Evolutionary conservation across 1,140 invertebrate genomes (phyloP), one percentile per base, ranked within the genome.

Genomic region (Drosophila auraria): DNA sequence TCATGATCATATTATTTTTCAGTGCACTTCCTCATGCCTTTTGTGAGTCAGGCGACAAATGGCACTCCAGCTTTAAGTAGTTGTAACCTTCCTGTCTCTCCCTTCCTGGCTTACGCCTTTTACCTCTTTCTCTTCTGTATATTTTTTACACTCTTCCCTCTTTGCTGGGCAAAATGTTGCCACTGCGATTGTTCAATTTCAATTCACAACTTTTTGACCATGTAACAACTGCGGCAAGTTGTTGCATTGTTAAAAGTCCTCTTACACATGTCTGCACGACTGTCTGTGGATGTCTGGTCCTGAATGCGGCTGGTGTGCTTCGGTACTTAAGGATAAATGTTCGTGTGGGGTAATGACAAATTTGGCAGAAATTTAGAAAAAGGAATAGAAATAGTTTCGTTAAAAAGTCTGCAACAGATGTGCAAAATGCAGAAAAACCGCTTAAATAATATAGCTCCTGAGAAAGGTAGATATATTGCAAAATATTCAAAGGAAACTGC

Each of bases 201-300:
- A 86, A 84, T 87, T 82, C 82, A 82, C 64, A 84, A 84, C 83
- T 84, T 84, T 84, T 71, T 81, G 68, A 70, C 68, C 83, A 66
- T 84, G 82, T 87, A 56, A 50, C 82, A 86, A 84, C 73, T 79
- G 79, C 61, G 63, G 83, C 82, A 78, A 82, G 82, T 84, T 84
- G 82, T 84, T 84, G 82, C 82, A 84, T 86, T 84, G 82, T 84
- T 78, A 50, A 47, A 66, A 62, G 50, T 70, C 68, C 57, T 61
- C 47, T 82, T 78, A 84, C 82, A 84, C 65, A 60, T 86, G 82
- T 82, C 65, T 62, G 70, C 42, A 38, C n/a, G 12, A 15, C 71
- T 40, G 42, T 25, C 36, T 75, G 70, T 61, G 56, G 38, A 33
- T 36, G 64, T 50, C 27, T 47, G 20, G 12, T n/a, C 30, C 47